These are phyloP conservation scores for Cecidostiba fungosa DNA, from an alignment of 2,888 invertebrate genomes.

Conservation along the genomic window DNA sequence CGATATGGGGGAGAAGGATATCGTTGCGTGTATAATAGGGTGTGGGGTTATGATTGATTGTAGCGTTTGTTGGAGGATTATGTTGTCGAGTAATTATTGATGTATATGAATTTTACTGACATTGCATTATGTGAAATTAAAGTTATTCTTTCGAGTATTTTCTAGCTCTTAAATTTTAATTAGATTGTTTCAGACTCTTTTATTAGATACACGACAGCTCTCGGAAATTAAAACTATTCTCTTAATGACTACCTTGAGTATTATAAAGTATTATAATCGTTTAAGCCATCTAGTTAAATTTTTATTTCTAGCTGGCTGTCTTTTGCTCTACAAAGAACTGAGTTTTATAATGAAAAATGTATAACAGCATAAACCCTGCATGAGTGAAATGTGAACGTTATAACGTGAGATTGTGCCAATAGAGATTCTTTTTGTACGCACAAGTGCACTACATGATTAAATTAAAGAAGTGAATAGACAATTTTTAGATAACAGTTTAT, in stretches of 20 bases:
- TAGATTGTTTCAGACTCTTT: too few species aligned
- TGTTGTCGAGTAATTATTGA: too few species aligned
- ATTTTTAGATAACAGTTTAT: constrained; percentile 14
- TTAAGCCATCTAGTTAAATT: background rate
- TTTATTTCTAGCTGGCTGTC: background rate
- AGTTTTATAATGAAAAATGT: constrained; percentile 14
- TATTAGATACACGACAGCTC: too few species aligned
- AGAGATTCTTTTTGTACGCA: constrained; percentile 33
- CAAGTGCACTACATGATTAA: background rate
- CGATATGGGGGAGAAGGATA: background rate
- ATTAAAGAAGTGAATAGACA: constrained; percentile 22
- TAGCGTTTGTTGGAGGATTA: too few species aligned
- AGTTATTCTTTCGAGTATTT: too few species aligned
- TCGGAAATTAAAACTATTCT: too few species aligned
- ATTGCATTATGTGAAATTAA: too few species aligned
- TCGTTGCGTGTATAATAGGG: background rate
- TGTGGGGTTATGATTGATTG: background rate
- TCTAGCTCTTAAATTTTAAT: too few species aligned
- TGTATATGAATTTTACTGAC: too few species aligned
- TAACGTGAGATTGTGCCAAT: background rate
- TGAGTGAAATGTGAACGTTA: constrained; percentile 14
- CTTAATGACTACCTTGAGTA: too few species aligned
- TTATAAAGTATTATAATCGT: too few species aligned
- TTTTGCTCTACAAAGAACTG: background rate
- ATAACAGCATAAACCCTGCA: background rate